Conservation (phyloP, 2,797 vertebrate species). For the Petrocephalus sullivani region DNA sequence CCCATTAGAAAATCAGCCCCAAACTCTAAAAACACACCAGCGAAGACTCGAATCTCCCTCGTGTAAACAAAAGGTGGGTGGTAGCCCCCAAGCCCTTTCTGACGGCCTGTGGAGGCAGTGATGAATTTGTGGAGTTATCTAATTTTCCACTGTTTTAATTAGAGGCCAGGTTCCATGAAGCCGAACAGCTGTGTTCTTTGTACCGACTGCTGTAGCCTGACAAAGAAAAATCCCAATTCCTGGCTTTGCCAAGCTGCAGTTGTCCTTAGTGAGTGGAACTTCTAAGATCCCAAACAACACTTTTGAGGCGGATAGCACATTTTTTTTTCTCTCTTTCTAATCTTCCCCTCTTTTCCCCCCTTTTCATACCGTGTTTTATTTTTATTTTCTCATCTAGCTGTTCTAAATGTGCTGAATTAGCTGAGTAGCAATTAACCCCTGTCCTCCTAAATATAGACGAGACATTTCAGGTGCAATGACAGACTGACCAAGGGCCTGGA, state of each 20-base stretch:
- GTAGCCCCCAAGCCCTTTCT: conserved; percentile 71
- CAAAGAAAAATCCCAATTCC: conserved; percentile 85
- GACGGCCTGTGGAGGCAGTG: conserved; percentile 85
- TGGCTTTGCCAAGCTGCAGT: conserved; percentile 74
- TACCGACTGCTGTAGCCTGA: conserved; percentile 87
- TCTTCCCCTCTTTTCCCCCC: conserved; percentile 43
- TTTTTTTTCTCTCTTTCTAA: conserved; percentile 54
- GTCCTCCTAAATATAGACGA: conserved; percentile 63
- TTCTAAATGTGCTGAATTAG: conserved; percentile 53
- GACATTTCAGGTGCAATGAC: conserved; percentile 56
- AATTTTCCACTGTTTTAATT: conserved; percentile 99
- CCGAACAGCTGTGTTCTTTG: conserved; percentile 89
- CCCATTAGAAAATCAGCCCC: conserved; percentile 72
- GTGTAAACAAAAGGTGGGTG: conserved; percentile 91
- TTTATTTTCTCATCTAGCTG: conserved; percentile 55
- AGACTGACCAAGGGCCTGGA: conserved; percentile 55
- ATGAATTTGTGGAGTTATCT: conserved; percentile 98
- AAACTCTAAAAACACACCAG: conserved; percentile 69
- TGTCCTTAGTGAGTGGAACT: conserved; percentile 67
- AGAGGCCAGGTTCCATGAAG: conserved; percentile 87
- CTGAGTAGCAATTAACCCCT: conserved; percentile 53
- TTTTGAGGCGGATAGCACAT: conserved; percentile 65
- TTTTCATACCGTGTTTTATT: conserved; percentile 52
- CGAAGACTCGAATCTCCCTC: conserved; percentile 70
- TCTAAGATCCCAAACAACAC: conserved; percentile 68